Base-by-base conservation (phyloP, 2,797 vertebrate genomes). In the Lateolabrax maculatus region DNA sequence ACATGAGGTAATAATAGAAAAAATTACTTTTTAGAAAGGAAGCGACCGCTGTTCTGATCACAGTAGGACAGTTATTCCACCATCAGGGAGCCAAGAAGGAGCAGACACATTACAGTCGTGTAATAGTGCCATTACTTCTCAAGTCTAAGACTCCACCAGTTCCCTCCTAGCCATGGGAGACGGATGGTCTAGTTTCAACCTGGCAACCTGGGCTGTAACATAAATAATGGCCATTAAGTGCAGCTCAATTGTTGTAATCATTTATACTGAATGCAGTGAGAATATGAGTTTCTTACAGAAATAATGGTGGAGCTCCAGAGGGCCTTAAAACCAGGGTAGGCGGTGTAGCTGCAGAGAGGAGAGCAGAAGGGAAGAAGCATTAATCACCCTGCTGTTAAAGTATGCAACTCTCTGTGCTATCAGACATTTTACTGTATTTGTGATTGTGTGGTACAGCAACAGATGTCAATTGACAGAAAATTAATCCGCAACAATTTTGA, bases 191-290 rank as follows among this genome's bases (percentile, higher is more conserved):
- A 8, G n/a, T 79, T 78, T 74, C 68, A 75, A 74, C 60, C 71
- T 72, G 57, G 71, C 83, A 81, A 85, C 71, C 62, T 43, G 70
- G 82, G 74, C 71, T 37, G 34, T 63, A 77, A 86, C 83, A 65
- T 79, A 82, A 90, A 90, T 82, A 80, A 87, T 78, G 74, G 60
- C 49, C 55, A 75, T 77, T 81, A 84, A 92, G 77, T 81, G 80
- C 71, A 64, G 70, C 84, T 88, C 39, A 71, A 56, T 72, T 84
- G 74, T 79, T 86, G 79, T 68, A 83, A 72, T 86, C 86, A 90
- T 84, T 86, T 77, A 80, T 34, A 57, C 27, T 58, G 12, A 75
- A 77, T 63, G 77, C 64, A 70, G 62, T 80, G 79, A 80, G 75
- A 41, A 60, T 21, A 16, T 52, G 29, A 6, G 11, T 21, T 15